phyloP scores from a whole-genome alignment of 1,140 invertebrate species.

The Ceratosolen solmsi region DNA sequence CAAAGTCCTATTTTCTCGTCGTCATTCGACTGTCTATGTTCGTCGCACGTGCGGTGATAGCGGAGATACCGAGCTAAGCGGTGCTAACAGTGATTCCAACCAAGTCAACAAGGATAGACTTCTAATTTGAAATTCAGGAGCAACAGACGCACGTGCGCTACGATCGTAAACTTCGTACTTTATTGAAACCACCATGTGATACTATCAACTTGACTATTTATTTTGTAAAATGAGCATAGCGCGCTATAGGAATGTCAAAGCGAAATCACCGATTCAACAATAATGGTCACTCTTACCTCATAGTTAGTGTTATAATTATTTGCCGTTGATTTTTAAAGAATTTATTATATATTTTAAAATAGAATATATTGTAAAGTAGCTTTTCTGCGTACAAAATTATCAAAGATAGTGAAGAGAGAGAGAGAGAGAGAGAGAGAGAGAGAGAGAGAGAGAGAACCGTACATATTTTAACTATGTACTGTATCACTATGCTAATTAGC shows the following conservation, averaged over 20 bases:
- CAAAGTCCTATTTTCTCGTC: neutral
- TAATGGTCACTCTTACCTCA: no score
- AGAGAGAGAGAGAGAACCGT: no score
- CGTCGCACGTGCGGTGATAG: neutral
- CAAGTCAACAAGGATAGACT: neutral
- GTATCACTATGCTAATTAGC: no score
- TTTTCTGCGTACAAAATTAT: no score
- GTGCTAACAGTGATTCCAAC: neutral
- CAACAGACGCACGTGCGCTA: neutral
- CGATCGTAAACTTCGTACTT: neutral
- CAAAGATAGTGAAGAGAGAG: no score
- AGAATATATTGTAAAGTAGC: no score
- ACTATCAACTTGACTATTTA: neutral
- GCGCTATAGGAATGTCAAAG: neutral
- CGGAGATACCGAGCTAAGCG: neutral
- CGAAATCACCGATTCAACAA: no score
- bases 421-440: no score
- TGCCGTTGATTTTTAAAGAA: no score
- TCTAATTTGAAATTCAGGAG: constrained; percentile 17
- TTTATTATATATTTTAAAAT: no score
- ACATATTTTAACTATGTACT: no score
- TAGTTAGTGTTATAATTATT: no score
- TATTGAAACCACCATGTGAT: neutral
- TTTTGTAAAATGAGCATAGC: neutral
- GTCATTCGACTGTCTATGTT: neutral